phyloP scores from a whole-genome alignment of 2,888 invertebrate genomes.

The Nomada hirtipes region DNA sequence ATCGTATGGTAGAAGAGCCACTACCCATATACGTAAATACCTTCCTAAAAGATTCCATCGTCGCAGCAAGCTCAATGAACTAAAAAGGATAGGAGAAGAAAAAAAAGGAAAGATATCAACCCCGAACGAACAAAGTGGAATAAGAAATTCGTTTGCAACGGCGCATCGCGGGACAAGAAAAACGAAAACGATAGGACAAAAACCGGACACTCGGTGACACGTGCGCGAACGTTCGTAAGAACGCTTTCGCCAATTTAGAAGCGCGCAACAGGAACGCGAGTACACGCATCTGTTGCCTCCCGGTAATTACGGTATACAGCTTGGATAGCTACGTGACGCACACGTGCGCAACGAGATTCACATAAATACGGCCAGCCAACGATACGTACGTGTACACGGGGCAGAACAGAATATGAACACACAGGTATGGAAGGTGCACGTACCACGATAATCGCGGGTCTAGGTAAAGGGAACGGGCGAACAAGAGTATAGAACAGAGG shows the following conservation, averaged over 20 bases:
- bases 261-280: constrained; percentile 59
- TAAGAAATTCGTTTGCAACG: constrained; percentile 14
- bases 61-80: not conserved
- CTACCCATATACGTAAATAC: too few relatives aligned
- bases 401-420: not conserved
- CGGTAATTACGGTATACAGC: constrained; percentile 57
- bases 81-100: not conserved
- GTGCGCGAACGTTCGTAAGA: constrained; percentile 40
- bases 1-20: too few relatives aligned
- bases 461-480: constrained; percentile 58
- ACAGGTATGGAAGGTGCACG: not conserved
- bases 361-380: constrained; percentile 30
- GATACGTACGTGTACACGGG: not conserved
- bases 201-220: constrained; percentile 38
- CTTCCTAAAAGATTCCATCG: not conserved
- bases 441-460: constrained; percentile 35
- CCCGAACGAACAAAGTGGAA: too few relatives aligned
- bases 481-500: not conserved
- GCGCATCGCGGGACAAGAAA: not conserved
- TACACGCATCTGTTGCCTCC: constrained; percentile 64
- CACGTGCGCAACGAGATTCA: constrained; percentile 49
- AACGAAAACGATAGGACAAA: not conserved
- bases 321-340: constrained; percentile 36
- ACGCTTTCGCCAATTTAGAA: constrained; percentile 31
- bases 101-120: not conserved